Evolutionary conservation across 2,113 vertebrate species (phyloP).

Genomic region (Aplodontia rufa): DNA sequence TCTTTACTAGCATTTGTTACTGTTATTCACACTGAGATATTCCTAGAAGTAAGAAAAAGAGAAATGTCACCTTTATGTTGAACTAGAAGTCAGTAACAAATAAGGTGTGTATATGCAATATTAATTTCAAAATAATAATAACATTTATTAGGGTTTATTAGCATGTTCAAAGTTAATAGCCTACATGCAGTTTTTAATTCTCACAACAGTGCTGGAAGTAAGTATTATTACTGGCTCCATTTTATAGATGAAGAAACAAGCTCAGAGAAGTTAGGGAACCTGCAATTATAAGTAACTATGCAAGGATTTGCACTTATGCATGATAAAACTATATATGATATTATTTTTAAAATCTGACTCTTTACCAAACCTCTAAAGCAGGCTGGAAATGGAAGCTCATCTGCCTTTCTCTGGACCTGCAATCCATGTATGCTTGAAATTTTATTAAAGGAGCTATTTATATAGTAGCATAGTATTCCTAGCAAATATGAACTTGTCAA

Average conservation of each 20-base stretch:
- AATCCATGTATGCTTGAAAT: not conserved
- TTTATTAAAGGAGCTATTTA: not conserved
- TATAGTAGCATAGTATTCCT: not conserved
- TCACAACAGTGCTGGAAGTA: not conserved
- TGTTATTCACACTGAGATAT: not conserved
- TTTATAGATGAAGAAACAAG: not conserved
- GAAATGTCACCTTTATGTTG: not conserved
- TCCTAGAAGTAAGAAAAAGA: not conserved
- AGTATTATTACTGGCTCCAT: not conserved
- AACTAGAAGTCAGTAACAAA: not conserved
- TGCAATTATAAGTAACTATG: not conserved
- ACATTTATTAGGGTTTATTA: not conserved
- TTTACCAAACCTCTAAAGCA: not conserved
- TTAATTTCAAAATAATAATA: slow-evolving; percentile 7
- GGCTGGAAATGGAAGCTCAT: not conserved
- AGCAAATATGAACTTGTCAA: not conserved
- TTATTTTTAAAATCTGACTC: not conserved
- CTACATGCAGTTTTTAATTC: not conserved
- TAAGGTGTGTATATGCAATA: not conserved
- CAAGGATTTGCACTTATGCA: not conserved
- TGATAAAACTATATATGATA: not conserved
- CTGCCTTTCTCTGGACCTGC: not conserved
- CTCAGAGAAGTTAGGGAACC: not conserved
- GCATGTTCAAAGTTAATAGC: not conserved
- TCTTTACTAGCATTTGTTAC: slow-evolving; percentile 10